A percentile compares a stretch with the other conserved stretches of the same genome.
Conservation (phyloP, 2,888 invertebrate species). For the Diarsia rubi region DNA sequence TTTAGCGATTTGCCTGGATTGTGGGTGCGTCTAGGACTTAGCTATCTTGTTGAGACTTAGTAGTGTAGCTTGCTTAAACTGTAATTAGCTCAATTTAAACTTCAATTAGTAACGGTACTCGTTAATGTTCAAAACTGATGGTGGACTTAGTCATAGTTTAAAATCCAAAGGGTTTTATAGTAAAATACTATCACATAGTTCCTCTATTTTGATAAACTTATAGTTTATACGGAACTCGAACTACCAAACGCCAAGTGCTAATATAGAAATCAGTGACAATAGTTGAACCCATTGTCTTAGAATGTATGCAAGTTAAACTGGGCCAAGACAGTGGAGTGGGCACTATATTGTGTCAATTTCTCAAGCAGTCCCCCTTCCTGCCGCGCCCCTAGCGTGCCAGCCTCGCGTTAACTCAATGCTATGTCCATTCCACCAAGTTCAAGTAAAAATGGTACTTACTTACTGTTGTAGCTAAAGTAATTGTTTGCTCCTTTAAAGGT, state of each 20-base stretch:
- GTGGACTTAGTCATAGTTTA: not conserved
- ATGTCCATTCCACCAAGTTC: constrained; percentile 60
- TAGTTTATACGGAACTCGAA: too few species aligned
- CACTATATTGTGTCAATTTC: constrained; percentile 62
- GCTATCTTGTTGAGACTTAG: constrained; percentile 14
- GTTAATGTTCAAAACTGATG: not conserved
- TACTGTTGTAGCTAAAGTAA: constrained; percentile 39
- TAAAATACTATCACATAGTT: not conserved
- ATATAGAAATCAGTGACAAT: constrained; percentile 42
- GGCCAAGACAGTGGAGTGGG: constrained; percentile 54
- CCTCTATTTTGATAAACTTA: not conserved
- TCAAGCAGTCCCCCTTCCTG: constrained; percentile 36
- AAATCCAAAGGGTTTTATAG: not conserved
- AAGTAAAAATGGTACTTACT: constrained; percentile 52
- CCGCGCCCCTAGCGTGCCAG: constrained; percentile 58
- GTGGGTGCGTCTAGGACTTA: constrained; percentile 15
- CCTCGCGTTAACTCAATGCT: constrained; percentile 57
- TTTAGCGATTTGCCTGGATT: constrained; percentile 22
- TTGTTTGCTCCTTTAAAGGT: constrained; percentile 54
- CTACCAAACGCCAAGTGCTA: constrained; percentile 12
- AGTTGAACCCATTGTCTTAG: constrained; percentile 30
- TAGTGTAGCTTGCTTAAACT: constrained; percentile 10
- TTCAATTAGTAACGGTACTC: not conserved
- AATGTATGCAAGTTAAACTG: constrained; percentile 53
- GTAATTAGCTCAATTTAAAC: not conserved